phyloP scores from a whole-genome alignment of 2,113 vertebrate genomes.

The Puma concolor region DNA sequence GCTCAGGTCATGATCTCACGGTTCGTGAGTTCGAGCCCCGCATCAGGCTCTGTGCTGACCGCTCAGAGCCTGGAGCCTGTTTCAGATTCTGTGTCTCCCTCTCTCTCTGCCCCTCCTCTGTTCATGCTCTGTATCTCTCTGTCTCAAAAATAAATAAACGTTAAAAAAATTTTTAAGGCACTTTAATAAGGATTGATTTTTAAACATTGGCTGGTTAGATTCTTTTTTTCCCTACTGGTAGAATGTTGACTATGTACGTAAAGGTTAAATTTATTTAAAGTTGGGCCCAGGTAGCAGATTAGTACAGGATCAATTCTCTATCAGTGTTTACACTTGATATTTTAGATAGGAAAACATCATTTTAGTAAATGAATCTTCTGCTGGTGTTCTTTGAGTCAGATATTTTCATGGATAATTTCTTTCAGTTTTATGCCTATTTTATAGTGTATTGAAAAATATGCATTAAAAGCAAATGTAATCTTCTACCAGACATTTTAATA shows the following conservation, averaged over 20 bases:
- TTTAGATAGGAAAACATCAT: background rate
- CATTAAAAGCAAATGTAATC: background rate
- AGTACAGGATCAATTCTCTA: background rate
- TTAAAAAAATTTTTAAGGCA: background rate
- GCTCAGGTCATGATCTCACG: too few species aligned
- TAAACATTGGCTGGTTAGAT: background rate
- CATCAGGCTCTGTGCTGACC: too few species aligned
- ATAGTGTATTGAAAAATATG: background rate
- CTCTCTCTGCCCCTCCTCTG: too few species aligned
- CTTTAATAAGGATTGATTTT: background rate
- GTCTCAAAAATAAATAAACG: too few species aligned
- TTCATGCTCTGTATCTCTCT: too few species aligned
- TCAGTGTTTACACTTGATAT: background rate
- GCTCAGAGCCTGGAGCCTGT: too few species aligned
- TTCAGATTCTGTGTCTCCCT: too few species aligned
- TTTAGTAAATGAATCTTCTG: background rate
- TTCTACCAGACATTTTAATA: background rate
- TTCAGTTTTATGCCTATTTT: background rate
- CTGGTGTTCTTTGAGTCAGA: background rate
- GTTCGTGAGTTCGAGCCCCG: fast-evolving
- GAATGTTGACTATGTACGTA: background rate
- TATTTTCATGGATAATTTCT: background rate
- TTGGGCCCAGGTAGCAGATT: background rate
- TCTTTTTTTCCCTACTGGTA: background rate
- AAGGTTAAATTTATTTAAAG: background rate